phyloP scores from a whole-genome alignment of 2,888 invertebrate genomes.

The Syrista parreyssii region DNA sequence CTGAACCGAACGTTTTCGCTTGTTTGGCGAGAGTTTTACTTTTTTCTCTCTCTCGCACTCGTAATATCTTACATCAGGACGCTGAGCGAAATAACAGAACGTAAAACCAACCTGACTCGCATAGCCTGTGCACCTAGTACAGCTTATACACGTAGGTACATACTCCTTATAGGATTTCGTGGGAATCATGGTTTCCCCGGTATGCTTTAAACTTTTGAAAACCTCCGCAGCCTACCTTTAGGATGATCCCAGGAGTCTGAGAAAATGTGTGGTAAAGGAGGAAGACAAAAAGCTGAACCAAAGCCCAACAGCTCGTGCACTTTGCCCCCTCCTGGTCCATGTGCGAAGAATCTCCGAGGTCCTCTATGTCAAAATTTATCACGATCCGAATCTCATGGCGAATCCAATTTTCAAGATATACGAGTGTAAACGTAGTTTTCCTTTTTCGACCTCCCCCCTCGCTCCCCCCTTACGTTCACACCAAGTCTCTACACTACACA shows the following conservation, averaged over 20 bases:
- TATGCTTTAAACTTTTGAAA: not conserved
- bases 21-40: slow-evolving; percentile 24
- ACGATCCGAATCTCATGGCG: slow-evolving; percentile 53
- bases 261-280: not conserved
- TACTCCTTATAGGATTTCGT: not conserved
- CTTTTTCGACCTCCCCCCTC: slow-evolving; percentile 16
- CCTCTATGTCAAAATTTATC: slow-evolving; percentile 53
- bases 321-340: not conserved
- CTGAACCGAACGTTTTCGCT: not conserved
- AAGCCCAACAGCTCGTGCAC: not conserved
- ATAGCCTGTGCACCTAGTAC: not conserved
- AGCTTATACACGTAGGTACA: not conserved
- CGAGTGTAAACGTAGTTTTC: slow-evolving; percentile 43
- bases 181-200: not conserved
- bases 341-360: slow-evolving; percentile 23
- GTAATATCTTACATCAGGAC: slow-evolving; percentile 3
- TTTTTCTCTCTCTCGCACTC: slow-evolving; percentile 1
- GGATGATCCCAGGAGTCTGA: not conserved
- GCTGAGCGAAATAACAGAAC: not conserved
- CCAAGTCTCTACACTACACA: slow-evolving; percentile 15
- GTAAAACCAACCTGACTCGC: not conserved
- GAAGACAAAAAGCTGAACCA: not conserved
- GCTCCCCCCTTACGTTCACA: slow-evolving; percentile 20
- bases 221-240: not conserved
- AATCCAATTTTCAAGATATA: slow-evolving; percentile 63